phyloP scores from a whole-genome alignment of 1,140 invertebrate genomes.

The Solenopsis fugax region DNA sequence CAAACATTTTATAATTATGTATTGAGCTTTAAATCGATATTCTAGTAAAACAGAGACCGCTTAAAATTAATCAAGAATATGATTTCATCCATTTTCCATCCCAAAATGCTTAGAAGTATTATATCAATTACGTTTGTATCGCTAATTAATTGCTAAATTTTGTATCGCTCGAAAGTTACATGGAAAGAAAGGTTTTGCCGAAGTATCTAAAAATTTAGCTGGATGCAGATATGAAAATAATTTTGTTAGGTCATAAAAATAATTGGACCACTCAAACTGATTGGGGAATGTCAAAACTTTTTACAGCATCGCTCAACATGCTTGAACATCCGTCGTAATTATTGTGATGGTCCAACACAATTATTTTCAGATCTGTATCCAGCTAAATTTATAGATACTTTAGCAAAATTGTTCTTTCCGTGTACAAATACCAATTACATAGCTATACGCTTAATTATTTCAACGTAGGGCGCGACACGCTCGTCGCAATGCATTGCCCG shows the following conservation, averaged over 20 bases:
- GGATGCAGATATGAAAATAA: too few species aligned
- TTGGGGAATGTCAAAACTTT: too few species aligned
- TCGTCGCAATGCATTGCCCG: not conserved
- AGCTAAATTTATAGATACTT: too few species aligned
- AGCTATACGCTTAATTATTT: constrained; percentile 4
- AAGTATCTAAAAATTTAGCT: too few species aligned
- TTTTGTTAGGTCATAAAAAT: too few species aligned
- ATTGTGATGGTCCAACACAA: too few species aligned
- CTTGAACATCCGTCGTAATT: too few species aligned
- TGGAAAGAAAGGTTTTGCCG: too few species aligned
- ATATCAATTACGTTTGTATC: not conserved
- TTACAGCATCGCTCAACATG: too few species aligned
- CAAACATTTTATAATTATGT: not conserved
- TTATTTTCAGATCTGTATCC: too few species aligned
- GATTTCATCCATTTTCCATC: not conserved
- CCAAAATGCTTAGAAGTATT: not conserved
- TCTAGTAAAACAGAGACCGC: not conserved
- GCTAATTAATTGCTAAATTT: not conserved
- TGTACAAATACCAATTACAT: not conserved
- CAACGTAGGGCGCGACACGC: not conserved
- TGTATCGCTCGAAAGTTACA: not conserved
- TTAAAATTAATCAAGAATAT: not conserved
- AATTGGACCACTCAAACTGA: too few species aligned
- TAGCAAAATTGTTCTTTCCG: too few species aligned
- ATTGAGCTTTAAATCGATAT: not conserved